These are phyloP conservation scores for Cyprinus carpio DNA, from an alignment of 2,113 vertebrate species.

Conservation along the genomic window DNA sequence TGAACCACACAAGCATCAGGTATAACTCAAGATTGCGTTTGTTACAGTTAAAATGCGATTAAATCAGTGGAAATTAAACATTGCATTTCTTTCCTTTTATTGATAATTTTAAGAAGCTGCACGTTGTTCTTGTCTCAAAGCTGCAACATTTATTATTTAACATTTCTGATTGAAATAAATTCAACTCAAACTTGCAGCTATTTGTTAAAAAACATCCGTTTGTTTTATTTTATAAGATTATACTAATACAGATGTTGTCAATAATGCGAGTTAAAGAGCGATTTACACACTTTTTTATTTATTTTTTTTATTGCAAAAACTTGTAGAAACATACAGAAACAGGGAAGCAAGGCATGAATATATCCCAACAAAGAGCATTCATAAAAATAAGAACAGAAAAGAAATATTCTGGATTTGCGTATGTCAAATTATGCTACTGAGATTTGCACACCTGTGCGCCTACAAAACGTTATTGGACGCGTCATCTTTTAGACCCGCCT, in stretches of 20 bases:
- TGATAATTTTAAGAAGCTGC: not conserved
- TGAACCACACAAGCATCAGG: not conserved
- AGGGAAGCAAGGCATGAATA: too few species aligned
- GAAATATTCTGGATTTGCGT: too few species aligned
- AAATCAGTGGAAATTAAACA: not conserved
- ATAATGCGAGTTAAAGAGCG: not conserved
- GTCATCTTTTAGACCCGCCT: not conserved
- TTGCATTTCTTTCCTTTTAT: not conserved
- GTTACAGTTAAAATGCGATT: not conserved
- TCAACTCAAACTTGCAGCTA: not conserved
- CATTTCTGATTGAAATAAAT: not conserved
- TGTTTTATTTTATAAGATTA: not conserved
- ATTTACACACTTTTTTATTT: not conserved
- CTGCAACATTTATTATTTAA: not conserved
- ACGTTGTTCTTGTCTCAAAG: not conserved
- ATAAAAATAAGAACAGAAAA: too few species aligned
- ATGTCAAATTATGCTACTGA: too few species aligned
- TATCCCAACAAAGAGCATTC: too few species aligned
- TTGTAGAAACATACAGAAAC: too few species aligned
- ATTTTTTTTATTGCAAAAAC: too few species aligned
- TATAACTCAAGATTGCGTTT: not conserved
- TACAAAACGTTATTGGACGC: not conserved
- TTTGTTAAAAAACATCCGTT: not conserved
- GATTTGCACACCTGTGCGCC: not conserved
- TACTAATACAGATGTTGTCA: not conserved